Percentiles rank a stretch among this genome's conserved stretches.
Evolutionary conservation across 1,140 invertebrate genomes (phyloP).

Genomic region (Drosophila sturtevanti): DNA sequence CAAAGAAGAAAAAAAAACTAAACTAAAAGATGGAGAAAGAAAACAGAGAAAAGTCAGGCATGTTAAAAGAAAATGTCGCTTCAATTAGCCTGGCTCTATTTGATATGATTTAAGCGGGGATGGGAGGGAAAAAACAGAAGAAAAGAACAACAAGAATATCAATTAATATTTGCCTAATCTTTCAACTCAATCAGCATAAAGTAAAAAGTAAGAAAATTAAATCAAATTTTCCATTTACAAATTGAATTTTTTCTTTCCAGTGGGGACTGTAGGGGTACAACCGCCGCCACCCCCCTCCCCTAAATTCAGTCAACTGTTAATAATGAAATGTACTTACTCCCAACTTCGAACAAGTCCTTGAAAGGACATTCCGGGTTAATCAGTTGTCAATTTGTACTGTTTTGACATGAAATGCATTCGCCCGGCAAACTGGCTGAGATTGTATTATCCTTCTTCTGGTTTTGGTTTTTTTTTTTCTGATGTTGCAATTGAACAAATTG

Average conservation of each 20-base stretch:
- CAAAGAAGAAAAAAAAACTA: slow-evolving; percentile 1
- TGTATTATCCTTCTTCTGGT: neutral
- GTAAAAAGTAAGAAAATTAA: neutral
- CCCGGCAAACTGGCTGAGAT: neutral
- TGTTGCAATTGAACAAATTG: slow-evolving; percentile 19
- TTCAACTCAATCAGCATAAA: slow-evolving; percentile 8
- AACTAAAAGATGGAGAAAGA: neutral
- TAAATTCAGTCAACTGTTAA: slow-evolving; percentile 12
- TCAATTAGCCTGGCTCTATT: slow-evolving; percentile 13
- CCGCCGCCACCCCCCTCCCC: neutral
- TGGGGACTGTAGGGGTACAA: too few species aligned
- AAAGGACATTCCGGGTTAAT: slow-evolving; percentile 15
- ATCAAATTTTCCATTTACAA: slow-evolving; percentile 11
- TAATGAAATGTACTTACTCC: slow-evolving; percentile 2
- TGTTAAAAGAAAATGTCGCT: slow-evolving; percentile 7
- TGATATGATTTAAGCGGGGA: neutral
- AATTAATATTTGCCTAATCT: slow-evolving; percentile 8
- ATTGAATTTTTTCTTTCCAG: neutral
- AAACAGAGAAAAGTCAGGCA: neutral
- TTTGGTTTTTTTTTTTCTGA: neutral
- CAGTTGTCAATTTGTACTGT: slow-evolving; percentile 31
- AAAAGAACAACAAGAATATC: neutral
- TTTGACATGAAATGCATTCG: slow-evolving; percentile 3
- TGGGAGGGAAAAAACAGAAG: too few species aligned
- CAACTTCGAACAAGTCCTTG: neutral